A percentile compares a stretch with the other conserved stretches of the same genome.
Conservation (phyloP, 2,797 vertebrate genomes). For the Pangasius mekongensis region DNA sequence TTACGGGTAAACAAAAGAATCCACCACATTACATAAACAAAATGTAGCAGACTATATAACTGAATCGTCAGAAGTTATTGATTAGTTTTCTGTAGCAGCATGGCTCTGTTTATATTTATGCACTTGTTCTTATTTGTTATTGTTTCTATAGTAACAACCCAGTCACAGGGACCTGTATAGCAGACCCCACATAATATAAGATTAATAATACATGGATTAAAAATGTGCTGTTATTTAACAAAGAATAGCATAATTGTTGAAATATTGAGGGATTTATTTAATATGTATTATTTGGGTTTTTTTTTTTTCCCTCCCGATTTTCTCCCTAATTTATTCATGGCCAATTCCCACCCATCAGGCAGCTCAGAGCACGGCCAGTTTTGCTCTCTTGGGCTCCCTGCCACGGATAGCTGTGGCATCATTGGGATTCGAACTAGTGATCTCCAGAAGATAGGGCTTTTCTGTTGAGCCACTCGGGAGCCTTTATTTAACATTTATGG, state of each 20-base stretch:
- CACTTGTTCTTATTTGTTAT: background rate
- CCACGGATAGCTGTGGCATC: background rate
- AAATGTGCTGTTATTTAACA: background rate
- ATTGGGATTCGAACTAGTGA: background rate
- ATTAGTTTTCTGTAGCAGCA: background rate
- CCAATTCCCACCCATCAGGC: background rate
- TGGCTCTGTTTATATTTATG: background rate
- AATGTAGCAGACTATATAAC: background rate
- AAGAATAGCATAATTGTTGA: background rate
- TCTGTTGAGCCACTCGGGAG: background rate
- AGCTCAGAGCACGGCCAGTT: too few species aligned
- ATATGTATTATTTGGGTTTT: background rate
- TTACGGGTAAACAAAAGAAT: constrained; percentile 13
- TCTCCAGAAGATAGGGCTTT: background rate
- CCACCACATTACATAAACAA: background rate
- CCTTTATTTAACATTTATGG: background rate
- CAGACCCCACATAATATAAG: background rate
- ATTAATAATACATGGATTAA: background rate
- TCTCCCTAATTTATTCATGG: background rate
- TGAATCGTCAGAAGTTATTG: background rate
- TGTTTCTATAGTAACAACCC: background rate
- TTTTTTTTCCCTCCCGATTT: too few species aligned
- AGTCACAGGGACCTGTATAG: background rate
- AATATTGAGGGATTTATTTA: background rate
- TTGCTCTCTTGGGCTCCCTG: background rate